Evolutionary conservation across 1,140 invertebrate species (phyloP), one percentile per base, ranked within the genome.

Genomic region (Carposina sasakii): DNA sequence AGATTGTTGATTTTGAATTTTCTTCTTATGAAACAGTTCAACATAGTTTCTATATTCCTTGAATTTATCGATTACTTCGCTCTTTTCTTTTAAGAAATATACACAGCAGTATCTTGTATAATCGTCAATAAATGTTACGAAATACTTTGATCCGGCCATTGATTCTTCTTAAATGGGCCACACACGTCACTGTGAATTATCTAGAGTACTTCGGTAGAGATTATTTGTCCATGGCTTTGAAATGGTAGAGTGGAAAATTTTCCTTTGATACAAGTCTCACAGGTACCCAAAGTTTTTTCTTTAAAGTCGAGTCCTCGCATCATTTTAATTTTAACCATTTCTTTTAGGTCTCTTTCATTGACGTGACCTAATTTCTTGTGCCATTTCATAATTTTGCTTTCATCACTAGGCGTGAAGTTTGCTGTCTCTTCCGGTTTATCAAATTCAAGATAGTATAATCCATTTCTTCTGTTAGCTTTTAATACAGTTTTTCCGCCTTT

Each of bases 21-120:
- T 28, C 2, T 47, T 42, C 12, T 19, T 15, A 23, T 23, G 19
- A n/a, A 39, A 23, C 17, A 4, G 33, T 31, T 49, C 28, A 8
- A 41, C 23, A 23, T 41, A 13, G 4, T 16, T n/a, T 52, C 34
- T 46, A n/a, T 33, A 71, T 9, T 69, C 30, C 43, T 60, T 56
- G 24, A 81, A 71, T 42, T 57, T 54, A 8, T 64, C 36, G 1
- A 72, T 48, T 4, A 79, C 76, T 40, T 77, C 57, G 39, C 13
- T 48, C 62, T 85, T 86, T 3, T 63, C 54, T 46, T 71, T 71
- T 5, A 86, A 37, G 28, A 85, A 67, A 33, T 75, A 64, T 9
- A 81, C 60, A 28, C 57, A 50, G 22, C 61, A 57, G 53, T 71
- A 72, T 47, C 69, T 36, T n/a, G 3, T 55, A 36, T 24, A 48